Percentiles rank a stretch among this genome's conserved stretches.
These are phyloP conservation scores for Vicugna pacos DNA, from an alignment of 2,113 vertebrate genomes.

Conservation along the genomic window DNA sequence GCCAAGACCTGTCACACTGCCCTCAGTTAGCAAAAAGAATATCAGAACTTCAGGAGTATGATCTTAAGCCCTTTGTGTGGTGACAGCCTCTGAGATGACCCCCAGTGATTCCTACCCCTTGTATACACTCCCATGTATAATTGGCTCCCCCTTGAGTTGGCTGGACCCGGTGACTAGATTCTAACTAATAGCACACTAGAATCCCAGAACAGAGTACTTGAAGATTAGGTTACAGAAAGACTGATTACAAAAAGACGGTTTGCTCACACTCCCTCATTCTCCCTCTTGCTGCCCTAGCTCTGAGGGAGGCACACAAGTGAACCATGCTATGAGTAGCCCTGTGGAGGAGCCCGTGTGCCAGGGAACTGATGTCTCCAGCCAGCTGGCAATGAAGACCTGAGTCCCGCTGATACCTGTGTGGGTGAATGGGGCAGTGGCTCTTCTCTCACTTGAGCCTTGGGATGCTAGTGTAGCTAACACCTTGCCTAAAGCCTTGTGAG, in stretches of 20 bases:
- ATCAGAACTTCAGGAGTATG: background rate
- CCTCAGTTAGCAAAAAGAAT: background rate
- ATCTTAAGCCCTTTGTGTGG: background rate
- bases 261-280: background rate
- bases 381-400: background rate
- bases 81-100: background rate
- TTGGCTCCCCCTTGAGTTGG: background rate
- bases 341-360: background rate
- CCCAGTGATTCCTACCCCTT: background rate
- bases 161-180: background rate
- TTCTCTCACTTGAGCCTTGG: background rate
- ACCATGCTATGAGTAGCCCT: background rate
- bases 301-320: background rate
- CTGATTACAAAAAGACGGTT: background rate
- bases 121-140: background rate
- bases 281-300: background rate
- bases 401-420: fast-evolving
- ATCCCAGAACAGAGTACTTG: background rate
- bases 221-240: background rate
- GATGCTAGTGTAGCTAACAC: background rate
- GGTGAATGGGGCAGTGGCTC: background rate
- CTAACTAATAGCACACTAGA: background rate
- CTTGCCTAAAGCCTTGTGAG: background rate
- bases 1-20: background rate
- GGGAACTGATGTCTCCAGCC: background rate